Base-by-base conservation (phyloP, 2,113 vertebrate species). In the Tupaia chinensis region DNA sequence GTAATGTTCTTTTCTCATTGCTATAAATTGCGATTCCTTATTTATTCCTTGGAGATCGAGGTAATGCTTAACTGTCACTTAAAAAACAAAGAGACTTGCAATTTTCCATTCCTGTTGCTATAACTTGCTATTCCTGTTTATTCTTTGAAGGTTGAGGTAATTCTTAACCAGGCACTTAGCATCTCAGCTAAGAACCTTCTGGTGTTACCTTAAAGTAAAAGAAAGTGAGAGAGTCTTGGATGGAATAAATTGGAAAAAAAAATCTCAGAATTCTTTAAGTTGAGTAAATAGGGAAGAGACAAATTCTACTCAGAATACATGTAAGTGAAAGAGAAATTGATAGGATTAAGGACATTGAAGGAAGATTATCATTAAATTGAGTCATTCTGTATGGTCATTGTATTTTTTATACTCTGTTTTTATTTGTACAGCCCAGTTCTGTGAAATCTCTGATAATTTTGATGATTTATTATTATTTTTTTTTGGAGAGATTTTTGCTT, bases 391-490 rank as follows among this genome's bases (percentile, higher is more conserved):
- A 60, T 27, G 65, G 44, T 70, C 65, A 61, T 87, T 91, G 84
- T 80, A 53, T 34, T 95, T 79, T 86, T 60, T 32, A n/a, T 7
- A 73, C 15, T 70, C 0, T 34, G 61, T 94, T 69, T 95, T 84
- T 93, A 44, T 82, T 79, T 82, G 27, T 72, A 44, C 19, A 84
- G 32, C 22, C 80, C 1, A 34, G 17, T 83, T 96, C 34, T 89
- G 54, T 89, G 74, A 95, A 58, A 72, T 25, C 5, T 65, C 16
- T 76, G 61, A 72, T n/a, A 56, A 65, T 91, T 86, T 93, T 83
- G 87, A 54, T 78, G 68, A 97, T 61, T 87, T 85, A 84, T 70
- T 87, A 44, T 92, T 93, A 68, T 91, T 34, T 79, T 44, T 4
- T 44, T 44, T 44, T 44, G 44, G 44, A 44, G 44, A 44, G 44